These are phyloP conservation scores for Gymnosoma rotundatum DNA, from an alignment of 2,888 invertebrate species.

Conservation along the genomic window DNA sequence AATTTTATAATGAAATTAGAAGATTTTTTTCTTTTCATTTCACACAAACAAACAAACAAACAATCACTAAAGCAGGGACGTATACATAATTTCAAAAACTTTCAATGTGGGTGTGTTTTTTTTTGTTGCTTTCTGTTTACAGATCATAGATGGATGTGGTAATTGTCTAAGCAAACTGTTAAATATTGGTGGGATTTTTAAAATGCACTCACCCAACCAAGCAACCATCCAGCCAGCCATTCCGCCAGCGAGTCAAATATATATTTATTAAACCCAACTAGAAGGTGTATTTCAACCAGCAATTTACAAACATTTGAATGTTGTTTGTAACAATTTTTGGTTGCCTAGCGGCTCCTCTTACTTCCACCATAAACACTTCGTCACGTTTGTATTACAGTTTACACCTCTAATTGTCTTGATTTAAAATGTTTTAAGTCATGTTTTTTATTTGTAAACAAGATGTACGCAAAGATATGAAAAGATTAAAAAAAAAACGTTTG, in stretches of 20 bases:
- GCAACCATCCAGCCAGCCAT: background rate
- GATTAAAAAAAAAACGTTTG: constrained; percentile 34
- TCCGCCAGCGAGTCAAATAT: background rate
- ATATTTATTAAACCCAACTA: background rate
- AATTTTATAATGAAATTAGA: constrained; percentile 25
- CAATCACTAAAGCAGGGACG: background rate
- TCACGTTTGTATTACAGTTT: constrained; percentile 77
- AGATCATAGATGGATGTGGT: constrained; percentile 60
- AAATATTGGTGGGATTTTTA: constrained; percentile 38
- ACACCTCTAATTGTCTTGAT: constrained; percentile 76
- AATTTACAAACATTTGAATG: constrained; percentile 33
- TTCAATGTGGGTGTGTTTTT: constrained; percentile 60
- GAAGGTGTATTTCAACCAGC: background rate
- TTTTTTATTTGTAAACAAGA: constrained; percentile 29
- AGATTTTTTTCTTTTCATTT: constrained; percentile 45
- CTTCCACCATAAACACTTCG: constrained; percentile 35
- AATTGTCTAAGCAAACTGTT: constrained; percentile 65
- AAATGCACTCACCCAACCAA: constrained; percentile 23
- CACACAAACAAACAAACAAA: background rate
- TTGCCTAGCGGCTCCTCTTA: constrained; percentile 26
- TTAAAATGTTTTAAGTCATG: constrained; percentile 47
- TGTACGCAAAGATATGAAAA: constrained; percentile 27
- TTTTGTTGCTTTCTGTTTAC: constrained; percentile 26
- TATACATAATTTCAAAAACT: constrained; percentile 10
- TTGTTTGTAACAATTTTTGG: constrained; percentile 1